phyloP scores from a whole-genome alignment of 2,113 vertebrate genomes.

The Ginglymostoma cirratum region DNA sequence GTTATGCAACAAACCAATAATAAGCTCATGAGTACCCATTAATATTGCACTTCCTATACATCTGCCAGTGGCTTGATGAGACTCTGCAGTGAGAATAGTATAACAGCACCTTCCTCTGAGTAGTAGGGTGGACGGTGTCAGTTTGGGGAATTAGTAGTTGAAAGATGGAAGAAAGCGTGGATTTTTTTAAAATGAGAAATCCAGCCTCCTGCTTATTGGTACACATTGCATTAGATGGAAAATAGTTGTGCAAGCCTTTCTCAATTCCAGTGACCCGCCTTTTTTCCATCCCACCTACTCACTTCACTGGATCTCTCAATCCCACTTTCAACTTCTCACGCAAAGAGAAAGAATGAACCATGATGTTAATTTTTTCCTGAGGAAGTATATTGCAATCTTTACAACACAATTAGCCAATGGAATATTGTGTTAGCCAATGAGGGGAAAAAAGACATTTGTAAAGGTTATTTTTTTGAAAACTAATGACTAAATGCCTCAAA shows the following conservation, averaged over 20 bases:
- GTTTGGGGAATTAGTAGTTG: neutral
- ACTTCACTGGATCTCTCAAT: neutral
- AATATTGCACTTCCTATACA: neutral
- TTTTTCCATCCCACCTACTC: neutral
- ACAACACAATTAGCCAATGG: neutral
- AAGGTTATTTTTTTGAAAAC: neutral
- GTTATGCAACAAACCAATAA: neutral
- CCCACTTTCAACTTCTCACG: neutral
- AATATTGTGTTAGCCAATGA: neutral
- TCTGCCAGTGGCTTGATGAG: neutral
- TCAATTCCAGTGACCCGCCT: neutral
- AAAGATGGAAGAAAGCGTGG: neutral
- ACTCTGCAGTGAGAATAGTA: neutral
- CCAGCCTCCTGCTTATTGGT: neutral
- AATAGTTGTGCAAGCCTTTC: neutral
- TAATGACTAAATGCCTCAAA: neutral
- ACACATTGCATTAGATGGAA: neutral
- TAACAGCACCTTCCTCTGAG: neutral
- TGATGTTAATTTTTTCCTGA: neutral
- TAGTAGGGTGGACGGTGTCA: neutral
- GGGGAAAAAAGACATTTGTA: neutral
- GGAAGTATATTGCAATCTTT: neutral
- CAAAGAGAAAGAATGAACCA: neutral
- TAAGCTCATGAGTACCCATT: neutral
- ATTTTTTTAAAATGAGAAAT: neutral